Conservation (phyloP, 2,113 vertebrate species). For the Mesocricetus auratus region DNA sequence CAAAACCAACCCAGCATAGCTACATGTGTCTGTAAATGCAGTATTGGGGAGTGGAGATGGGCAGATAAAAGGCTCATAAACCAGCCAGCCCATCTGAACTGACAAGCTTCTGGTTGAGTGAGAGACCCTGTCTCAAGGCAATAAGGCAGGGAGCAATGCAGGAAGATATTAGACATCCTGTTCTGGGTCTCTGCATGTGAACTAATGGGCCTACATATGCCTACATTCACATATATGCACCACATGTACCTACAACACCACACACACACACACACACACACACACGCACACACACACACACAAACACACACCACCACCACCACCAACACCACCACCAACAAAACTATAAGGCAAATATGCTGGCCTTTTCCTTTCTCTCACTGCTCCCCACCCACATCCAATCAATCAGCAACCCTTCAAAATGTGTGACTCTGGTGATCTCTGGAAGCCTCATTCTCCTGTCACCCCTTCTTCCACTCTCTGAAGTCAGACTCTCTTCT, state of each 20-base stretch:
- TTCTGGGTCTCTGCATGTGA: not conserved
- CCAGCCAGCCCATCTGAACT: not conserved
- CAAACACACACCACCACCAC: not conserved
- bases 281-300: not conserved
- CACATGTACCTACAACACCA: not conserved
- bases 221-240: not conserved
- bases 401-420: accelerated
- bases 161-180: not conserved
- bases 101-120: not conserved
- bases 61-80: not conserved
- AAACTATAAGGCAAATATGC: not conserved
- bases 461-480: not conserved
- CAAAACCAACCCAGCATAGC: not conserved
- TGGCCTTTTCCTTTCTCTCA: not conserved
- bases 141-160: not conserved
- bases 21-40: not conserved
- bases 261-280: not conserved
- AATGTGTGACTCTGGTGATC: too few species aligned
- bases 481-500: too few species aligned
- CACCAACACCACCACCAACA: not conserved
- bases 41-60: not conserved
- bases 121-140: not conserved
- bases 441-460: not conserved
- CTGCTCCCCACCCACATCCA: not conserved
- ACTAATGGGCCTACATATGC: not conserved